These are phyloP conservation scores for Yponomeuta cagnagella DNA, from an alignment of 2,888 invertebrate genomes.

Conservation along the genomic window DNA sequence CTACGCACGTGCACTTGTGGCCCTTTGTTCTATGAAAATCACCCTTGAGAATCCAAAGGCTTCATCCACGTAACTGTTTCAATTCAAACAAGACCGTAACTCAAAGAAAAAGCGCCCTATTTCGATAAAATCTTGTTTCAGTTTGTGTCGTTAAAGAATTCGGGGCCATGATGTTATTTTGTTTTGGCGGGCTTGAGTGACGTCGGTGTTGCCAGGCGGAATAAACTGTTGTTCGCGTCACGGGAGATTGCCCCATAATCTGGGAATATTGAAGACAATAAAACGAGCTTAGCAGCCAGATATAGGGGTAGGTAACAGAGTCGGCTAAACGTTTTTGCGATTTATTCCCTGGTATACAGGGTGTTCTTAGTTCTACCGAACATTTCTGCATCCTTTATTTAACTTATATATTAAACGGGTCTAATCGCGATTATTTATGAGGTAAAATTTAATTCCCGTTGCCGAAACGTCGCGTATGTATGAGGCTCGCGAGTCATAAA, in stretches of 20 bases:
- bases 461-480: too few relatives aligned
- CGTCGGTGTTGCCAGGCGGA: slow-evolving; percentile 72
- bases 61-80: slow-evolving; percentile 20
- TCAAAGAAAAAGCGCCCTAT: not conserved
- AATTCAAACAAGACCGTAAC: slow-evolving; percentile 28
- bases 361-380: not conserved
- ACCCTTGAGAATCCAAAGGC: slow-evolving; percentile 27
- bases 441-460: too few relatives aligned
- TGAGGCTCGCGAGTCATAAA: too few relatives aligned
- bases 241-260: slow-evolving; percentile 72
- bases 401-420: too few relatives aligned
- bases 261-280: slow-evolving; percentile 76
- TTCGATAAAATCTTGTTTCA: not conserved
- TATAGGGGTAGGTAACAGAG: slow-evolving; percentile 27
- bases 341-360: not conserved
- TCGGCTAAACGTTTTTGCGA: slow-evolving; percentile 24
- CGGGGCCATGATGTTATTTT: slow-evolving; percentile 64
- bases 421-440: too few relatives aligned
- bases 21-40: slow-evolving; percentile 67
- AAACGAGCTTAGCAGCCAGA: slow-evolving; percentile 57
- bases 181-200: slow-evolving; percentile 71
- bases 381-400: not conserved
- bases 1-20: slow-evolving; percentile 61
- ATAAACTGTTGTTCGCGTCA: slow-evolving; percentile 72
- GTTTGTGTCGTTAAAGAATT: slow-evolving; percentile 18